Conservation (phyloP, 2,888 invertebrate genomes). For the Petrolisthes cinctipes region DNA sequence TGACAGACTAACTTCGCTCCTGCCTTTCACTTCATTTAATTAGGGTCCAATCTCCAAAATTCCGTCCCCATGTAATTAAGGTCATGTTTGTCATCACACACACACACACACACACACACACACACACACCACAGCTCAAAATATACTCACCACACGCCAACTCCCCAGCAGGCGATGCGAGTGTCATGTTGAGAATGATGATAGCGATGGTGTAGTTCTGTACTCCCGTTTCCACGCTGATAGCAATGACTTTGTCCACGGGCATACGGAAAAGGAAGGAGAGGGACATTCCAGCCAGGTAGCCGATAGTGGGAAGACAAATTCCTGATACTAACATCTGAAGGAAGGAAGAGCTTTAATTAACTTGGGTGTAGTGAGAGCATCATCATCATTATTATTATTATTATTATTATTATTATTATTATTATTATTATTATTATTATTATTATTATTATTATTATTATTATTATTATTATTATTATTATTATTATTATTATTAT, state of each 20-base stretch:
- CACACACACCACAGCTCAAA: too few species aligned
- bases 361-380: not conserved
- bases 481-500: too few species aligned
- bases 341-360: not conserved
- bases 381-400: too few species aligned
- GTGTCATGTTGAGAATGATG: constrained; percentile 83
- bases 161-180: constrained; percentile 88
- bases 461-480: too few species aligned
- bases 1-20: too few species aligned
- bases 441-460: too few species aligned
- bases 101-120: too few species aligned
- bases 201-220: constrained; percentile 95
- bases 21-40: too few species aligned
- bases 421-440: not conserved
- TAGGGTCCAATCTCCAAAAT: too few species aligned
- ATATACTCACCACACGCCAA: constrained; percentile 80
- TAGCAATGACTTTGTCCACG: constrained; percentile 80
- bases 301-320: constrained; percentile 86
- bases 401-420: too few species aligned
- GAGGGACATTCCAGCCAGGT: constrained; percentile 77
- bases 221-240: constrained; percentile 91
- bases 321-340: constrained; percentile 85
- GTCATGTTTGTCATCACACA: too few species aligned
- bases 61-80: too few species aligned
- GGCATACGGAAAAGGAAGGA: constrained; percentile 75